These are phyloP conservation scores for Copidosoma floridanum DNA, from an alignment of 1,140 invertebrate genomes.

Conservation along the genomic window DNA sequence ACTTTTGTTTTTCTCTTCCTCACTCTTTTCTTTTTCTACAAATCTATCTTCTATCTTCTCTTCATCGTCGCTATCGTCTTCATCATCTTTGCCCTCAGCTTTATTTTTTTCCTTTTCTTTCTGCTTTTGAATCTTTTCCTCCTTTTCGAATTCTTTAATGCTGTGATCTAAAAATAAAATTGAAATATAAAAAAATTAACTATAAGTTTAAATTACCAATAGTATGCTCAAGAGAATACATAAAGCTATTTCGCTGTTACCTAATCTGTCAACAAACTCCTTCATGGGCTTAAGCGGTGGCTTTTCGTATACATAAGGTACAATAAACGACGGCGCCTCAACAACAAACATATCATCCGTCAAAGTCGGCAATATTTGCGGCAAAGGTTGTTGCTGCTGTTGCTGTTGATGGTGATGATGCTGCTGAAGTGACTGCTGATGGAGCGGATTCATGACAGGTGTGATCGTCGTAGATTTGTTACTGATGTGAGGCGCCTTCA, in stretches of 20 bases:
- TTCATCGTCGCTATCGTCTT: conserved; percentile 37
- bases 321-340: conserved; percentile 87
- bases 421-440: neutral
- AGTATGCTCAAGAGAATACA: too few relatives aligned
- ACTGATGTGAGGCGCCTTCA: conserved; percentile 39
- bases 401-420: too few relatives aligned
- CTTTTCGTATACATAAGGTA: conserved; percentile 90
- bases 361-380: conserved; percentile 70
- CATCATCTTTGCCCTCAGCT: conserved; percentile 41
- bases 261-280: conserved; percentile 68
- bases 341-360: conserved; percentile 89
- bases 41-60: conserved; percentile 34
- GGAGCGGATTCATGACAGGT: conserved; percentile 19
- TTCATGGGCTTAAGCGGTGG: conserved; percentile 76
- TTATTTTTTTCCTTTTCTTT: conserved; percentile 41
- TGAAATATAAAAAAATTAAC: too few relatives aligned
- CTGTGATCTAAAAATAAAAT: conserved; percentile 56
- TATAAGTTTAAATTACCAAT: too few relatives aligned
- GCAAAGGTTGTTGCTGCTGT: conserved; percentile 49
- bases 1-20: conserved; percentile 48
- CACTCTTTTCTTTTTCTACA: conserved; percentile 35
- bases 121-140: conserved; percentile 45
- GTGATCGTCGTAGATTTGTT: conserved; percentile 30
- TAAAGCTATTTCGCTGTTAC: too few relatives aligned
- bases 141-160: conserved; percentile 59